Base-by-base conservation (phyloP, 2,888 invertebrate species). In the Girardia tigrina region DNA sequence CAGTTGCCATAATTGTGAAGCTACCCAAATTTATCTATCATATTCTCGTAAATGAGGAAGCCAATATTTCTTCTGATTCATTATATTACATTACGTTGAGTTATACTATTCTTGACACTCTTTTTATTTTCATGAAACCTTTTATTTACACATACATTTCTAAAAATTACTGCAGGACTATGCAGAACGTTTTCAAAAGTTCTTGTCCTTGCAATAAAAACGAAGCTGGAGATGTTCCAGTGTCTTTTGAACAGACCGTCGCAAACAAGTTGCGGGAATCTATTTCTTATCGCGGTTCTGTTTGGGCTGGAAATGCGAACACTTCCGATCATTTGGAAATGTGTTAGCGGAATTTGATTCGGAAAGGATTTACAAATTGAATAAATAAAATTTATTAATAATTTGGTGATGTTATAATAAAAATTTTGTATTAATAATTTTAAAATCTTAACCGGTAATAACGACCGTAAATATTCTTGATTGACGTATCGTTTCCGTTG, bases 1-100 rank as follows among this genome's bases (percentile, higher is more conserved):
- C 56, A n/a, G n/a, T 56, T 6, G 56, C 56, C 2, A 56, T 56
- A 56, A 23, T 56, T 6, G n/a, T 56, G 8, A 56, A 56, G n/a
- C n/a, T 56, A n/a, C 56, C 56, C 6, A 56, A 56, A 56, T 56
- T 56, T 23, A 16, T 56, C n/a, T n/a, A 56, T 56, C 56, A 56
- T 16, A 56, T 56, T 16, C 23, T 56, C 20, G n/a, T 56, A 4
- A 56, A 4, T n/a, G 56, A 56, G n/a, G 56, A 56, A 16, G 4
- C 56, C 56, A 56, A 56, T n/a, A n/a, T 56, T 56, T 56, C 56
- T 6, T 56, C n/a, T 16, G 56, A 56, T 56, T 20, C 20, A n/a
- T n/a, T 56, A 23, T 23, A 56, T 16, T 56, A 56, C 16, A 36
- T 36, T 36, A 36, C 16, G 36, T 36, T 36, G 16, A 36, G 36